phyloP scores from a whole-genome alignment of 2,113 vertebrate species.

The Entomyzon cyanotis region DNA sequence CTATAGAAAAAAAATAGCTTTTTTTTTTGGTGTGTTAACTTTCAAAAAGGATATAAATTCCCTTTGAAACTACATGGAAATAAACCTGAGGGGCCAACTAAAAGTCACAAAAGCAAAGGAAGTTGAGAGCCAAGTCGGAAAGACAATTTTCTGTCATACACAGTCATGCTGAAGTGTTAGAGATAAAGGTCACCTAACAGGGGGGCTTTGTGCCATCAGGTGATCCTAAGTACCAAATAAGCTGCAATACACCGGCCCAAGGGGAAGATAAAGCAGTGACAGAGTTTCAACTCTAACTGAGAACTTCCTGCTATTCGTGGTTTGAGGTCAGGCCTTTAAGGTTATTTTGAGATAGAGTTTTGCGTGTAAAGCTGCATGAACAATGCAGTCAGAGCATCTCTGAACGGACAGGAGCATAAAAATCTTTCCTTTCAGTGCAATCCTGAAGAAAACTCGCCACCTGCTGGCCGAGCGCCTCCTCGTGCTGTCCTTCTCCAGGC shows the following conservation, averaged over 20 bases:
- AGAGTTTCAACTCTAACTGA: not conserved
- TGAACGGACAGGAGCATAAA: not conserved
- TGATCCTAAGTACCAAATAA: not conserved
- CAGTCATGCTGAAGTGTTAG: not conserved
- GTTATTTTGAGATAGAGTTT: conserved; percentile 27
- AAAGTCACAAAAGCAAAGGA: conserved; percentile 49
- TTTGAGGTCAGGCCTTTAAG: not conserved
- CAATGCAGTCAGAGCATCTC: not conserved
- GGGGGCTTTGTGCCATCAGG: not conserved
- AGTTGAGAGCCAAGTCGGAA: not conserved
- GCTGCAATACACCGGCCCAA: not conserved
- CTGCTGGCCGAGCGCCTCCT: conserved; percentile 54
- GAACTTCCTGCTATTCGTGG: conserved; percentile 9
- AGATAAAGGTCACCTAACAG: conserved; percentile 2
- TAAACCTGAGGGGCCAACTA: not conserved
- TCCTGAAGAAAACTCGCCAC: conserved; percentile 77
- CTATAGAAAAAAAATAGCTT: not conserved
- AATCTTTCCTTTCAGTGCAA: not conserved
- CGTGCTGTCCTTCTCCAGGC: not conserved
- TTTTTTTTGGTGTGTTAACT: not conserved
- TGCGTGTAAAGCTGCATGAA: not conserved
- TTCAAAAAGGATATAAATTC: not conserved
- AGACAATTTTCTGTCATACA: not conserved
- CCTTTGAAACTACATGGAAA: not conserved
- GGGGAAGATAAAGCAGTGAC: not conserved